Evolutionary conservation across 1,140 invertebrate genomes (phyloP), one percentile per base, ranked within the genome.

Genomic region (Epicauta chinensis): DNA sequence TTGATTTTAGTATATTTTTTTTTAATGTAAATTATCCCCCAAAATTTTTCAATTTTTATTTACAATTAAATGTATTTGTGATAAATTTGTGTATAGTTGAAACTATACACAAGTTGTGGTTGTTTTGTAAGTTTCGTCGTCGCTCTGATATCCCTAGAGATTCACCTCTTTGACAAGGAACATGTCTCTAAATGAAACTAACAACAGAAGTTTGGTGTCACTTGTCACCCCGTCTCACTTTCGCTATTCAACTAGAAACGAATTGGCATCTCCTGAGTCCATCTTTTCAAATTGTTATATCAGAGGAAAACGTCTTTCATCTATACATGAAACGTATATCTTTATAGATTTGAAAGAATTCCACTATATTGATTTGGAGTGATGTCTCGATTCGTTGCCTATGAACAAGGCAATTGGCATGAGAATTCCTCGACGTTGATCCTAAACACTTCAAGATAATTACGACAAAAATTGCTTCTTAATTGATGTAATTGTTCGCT

Each of bases 181-280:
- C 62, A 64, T 58, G 57, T 61, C 55, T 56, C 59, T 58, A 58
- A 51, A 59, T 53, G 57, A 51, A 63, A 56, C 55, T 56, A 59
- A 53, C 55, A 63, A 63, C 58, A 53, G 53, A 35, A 61, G 51
- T 55, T 61, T 53, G 53, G 45, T 61, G 59, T 64, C 62, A 61
- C 55, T 55, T 61, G 61, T 64, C 62, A 61, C 52, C 51, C 59
- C 51, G 47, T 60, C 60, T 56, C 52, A 56, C 50, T 51, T 35
- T 51, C 43, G 44, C 38, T 53, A 54, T 62, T 58, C 47, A 55
- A 41, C 35, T 34, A 41, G 43, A 57, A 45, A 54, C 16, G 37
- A 58, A 61, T 57, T 51, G 55, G 54, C 46, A 52, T 51, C 55
- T 55, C 49, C 23, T 43, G 39, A 41, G 38, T 44, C 39, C 40